Conservation (phyloP, 2,888 invertebrate genomes). For the Busseola fusca region DNA sequence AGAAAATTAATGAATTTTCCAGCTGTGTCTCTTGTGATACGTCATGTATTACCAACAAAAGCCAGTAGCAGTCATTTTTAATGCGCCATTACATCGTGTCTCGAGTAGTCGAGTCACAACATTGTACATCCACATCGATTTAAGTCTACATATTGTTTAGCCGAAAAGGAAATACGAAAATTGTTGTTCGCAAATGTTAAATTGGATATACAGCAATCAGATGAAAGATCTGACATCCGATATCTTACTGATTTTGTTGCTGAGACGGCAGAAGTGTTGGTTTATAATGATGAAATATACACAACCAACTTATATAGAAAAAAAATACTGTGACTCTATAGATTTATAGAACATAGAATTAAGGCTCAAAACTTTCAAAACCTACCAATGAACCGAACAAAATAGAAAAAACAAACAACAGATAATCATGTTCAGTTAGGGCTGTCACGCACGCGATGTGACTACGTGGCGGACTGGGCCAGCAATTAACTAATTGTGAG, state of each 20-base stretch:
- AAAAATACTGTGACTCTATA: not conserved
- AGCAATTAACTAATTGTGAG: conserved; percentile 73
- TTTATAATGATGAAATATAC: not conserved
- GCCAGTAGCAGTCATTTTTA: conserved; percentile 2
- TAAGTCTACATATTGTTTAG: conserved; percentile 2
- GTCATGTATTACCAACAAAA: conserved; percentile 5
- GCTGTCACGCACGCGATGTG: conserved; percentile 50
- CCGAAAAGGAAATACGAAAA: conserved; percentile 6
- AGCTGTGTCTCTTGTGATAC: conserved; percentile 1
- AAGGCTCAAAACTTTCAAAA: conserved; percentile 26
- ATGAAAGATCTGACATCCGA: not conserved
- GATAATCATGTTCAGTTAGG: conserved; percentile 47
- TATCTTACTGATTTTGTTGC: not conserved
- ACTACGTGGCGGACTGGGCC: conserved; percentile 17
- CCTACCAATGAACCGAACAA: conserved; percentile 23
- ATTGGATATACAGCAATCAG: not conserved
- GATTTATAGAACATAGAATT: not conserved
- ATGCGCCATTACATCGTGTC: conserved; percentile 13
- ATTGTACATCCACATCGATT: conserved; percentile 5
- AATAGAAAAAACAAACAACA: conserved; percentile 38
- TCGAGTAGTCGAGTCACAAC: not conserved
- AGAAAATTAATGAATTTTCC: not conserved
- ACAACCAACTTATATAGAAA: not conserved
- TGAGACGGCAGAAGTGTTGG: not conserved
- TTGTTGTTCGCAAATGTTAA: conserved; percentile 1